Base-by-base conservation (phyloP, 2,797 vertebrate genomes). In the Sebastolobus altivelis region DNA sequence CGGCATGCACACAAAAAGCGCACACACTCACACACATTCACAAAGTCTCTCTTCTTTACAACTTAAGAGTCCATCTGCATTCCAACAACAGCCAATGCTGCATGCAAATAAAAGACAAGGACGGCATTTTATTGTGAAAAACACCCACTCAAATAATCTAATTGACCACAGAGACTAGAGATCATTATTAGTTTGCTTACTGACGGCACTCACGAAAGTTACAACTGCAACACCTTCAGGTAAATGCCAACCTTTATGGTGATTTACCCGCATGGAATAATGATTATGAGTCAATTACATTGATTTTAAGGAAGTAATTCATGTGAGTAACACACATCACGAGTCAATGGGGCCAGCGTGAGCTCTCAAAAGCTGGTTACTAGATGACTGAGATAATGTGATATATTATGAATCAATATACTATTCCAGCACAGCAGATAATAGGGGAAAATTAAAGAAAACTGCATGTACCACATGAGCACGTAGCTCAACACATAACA, bases 271-370 rank as follows among this genome's bases (percentile, higher is more conserved):
- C 49, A 58, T 13, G 20, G 72, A 69, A 31, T 55, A 76, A 69
- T n/a, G 22, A 79, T 83, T 61, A 74, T 5, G 25, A 75, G 73
- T 79, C 75, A 80, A 20, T 77, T 65, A 59, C 16, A 88, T 69
- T 59, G 84, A 85, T 73, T 80, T 70, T 54, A 37, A 70, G 58
- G 43, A 33, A 13, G 58, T 65, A 22, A 79, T 66, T 78, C 25
- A 70, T 65, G 13, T 40, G 38, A 52, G 49, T 76, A 80, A 80
- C 72, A 52, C 52, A 56, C 70, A 43, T 29, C 62, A 56, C 1
- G 8, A 62, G n/a, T 59, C 63, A 59, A 7, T 69, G 7, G 20
- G 40, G 27, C 31, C 76, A 54, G 71, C 29, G 25, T 29, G 56
- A 73, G 59, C n/a, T 58, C 33, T 70, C 20, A 27, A 67, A 38